Evolutionary conservation across 2,797 vertebrate species (phyloP).

Genomic region (Vultur gryphus): DNA sequence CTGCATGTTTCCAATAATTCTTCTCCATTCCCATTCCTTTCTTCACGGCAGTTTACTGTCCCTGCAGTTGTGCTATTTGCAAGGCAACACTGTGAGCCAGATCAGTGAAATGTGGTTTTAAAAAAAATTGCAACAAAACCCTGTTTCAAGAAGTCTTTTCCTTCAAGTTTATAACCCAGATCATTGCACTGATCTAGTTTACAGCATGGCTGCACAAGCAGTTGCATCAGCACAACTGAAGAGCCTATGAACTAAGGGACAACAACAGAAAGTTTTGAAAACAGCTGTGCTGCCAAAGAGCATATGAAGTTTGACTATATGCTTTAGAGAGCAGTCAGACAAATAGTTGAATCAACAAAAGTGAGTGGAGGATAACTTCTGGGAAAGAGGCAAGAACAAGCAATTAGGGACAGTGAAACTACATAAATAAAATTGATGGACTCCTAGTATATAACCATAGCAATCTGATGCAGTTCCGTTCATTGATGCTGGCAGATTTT

Average conservation of each 20-base stretch:
- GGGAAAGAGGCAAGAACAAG: neutral
- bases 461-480: neutral
- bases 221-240: neutral
- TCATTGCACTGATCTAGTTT: neutral
- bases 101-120: neutral
- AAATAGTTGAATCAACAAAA: neutral
- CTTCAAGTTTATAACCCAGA: neutral
- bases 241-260: neutral
- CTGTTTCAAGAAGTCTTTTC: neutral
- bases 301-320: neutral
- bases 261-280: neutral
- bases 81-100: neutral
- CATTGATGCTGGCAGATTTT: neutral
- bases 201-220: neutral
- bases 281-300: neutral
- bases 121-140: neutral
- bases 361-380: neutral
- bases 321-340: neutral
- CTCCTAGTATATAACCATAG: fast-evolving
- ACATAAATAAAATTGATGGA: neutral
- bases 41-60: neutral
- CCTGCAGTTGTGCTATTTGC: neutral
- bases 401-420: neutral
- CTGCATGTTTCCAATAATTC: neutral
- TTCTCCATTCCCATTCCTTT: neutral